These are phyloP conservation scores for Thalassoma bifasciatum DNA, from an alignment of 2,113 vertebrate genomes.

Conservation along the genomic window DNA sequence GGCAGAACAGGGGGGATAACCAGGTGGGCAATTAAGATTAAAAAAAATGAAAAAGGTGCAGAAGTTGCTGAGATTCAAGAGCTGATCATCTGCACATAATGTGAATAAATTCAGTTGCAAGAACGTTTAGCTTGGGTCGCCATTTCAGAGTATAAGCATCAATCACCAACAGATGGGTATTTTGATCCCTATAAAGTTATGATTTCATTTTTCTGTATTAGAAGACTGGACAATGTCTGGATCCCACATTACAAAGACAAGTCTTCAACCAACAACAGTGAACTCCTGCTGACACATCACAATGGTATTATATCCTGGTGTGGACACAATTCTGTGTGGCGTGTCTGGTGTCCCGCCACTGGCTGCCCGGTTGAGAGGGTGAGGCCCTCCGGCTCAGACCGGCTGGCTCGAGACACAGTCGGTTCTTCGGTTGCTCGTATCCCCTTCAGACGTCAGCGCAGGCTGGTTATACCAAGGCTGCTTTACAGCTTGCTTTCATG, in stretches of 20 bases:
- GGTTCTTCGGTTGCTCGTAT: slow-evolving; percentile 52
- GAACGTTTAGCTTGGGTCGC: not conserved
- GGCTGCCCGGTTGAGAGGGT: slow-evolving; percentile 68
- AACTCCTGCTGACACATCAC: slow-evolving; percentile 68
- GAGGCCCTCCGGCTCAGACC: slow-evolving; percentile 72
- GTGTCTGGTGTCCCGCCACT: slow-evolving; percentile 68
- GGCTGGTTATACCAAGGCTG: slow-evolving; percentile 76
- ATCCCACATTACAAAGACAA: slow-evolving; percentile 29
- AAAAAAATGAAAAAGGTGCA: slow-evolving; percentile 33
- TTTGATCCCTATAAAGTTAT: not conserved
- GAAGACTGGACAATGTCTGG: not conserved
- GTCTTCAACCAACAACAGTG: slow-evolving; percentile 32
- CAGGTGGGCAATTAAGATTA: slow-evolving; percentile 50
- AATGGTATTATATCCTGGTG: slow-evolving; percentile 44
- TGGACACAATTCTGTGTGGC: slow-evolving; percentile 56
- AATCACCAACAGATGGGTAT: not conserved
- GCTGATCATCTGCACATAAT: slow-evolving; percentile 15
- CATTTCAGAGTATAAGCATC: not conserved
- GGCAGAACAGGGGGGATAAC: slow-evolving; percentile 14
- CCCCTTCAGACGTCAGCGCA: slow-evolving; percentile 82
- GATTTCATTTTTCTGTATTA: not conserved
- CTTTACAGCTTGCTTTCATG: slow-evolving; percentile 84
- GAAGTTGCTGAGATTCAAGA: slow-evolving; percentile 17
- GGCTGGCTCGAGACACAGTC: slow-evolving; percentile 60
- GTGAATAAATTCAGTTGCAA: slow-evolving; percentile 1